phyloP scores from a whole-genome alignment of 1,140 invertebrate genomes.

The Oryzaephilus surinamensis region DNA sequence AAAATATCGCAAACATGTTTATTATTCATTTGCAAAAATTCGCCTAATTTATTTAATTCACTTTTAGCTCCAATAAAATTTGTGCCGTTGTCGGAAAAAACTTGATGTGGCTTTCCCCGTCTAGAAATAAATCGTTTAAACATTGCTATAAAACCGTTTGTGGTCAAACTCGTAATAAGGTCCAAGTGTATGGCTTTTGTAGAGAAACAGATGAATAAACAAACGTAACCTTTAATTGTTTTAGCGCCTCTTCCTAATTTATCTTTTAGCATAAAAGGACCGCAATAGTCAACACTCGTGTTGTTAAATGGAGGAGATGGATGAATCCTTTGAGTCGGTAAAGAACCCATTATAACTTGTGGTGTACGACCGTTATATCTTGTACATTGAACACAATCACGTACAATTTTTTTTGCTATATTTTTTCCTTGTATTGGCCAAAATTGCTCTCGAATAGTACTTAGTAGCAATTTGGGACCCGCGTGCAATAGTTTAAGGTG shows the following conservation, averaged over 20 bases:
- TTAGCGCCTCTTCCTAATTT: conserved; percentile 17
- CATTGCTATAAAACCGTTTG: conserved; percentile 21
- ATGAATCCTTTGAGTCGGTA: no score
- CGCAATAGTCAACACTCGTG: conserved; percentile 24
- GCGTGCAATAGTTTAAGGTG: conserved; percentile 22
- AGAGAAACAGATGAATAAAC: conserved; percentile 9
- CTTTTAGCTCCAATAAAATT: conserved; percentile 11
- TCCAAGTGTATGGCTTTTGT: conserved; percentile 29
- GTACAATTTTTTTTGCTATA: conserved; percentile 11
- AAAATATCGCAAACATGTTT: background rate
- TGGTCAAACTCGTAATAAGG: conserved; percentile 16
- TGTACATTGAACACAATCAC: conserved; percentile 17
- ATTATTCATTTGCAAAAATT: background rate
- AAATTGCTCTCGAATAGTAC: conserved; percentile 12
- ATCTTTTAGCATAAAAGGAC: conserved; percentile 21
- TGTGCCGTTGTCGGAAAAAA: conserved; percentile 14
- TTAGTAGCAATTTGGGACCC: conserved; percentile 19
- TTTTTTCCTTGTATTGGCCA: conserved; percentile 17
- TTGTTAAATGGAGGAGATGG: conserved; percentile 20
- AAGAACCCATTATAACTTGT: no score
- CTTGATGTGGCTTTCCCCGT: conserved; percentile 1
- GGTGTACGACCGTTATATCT: conserved; percentile 12
- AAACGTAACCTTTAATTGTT: conserved; percentile 15
- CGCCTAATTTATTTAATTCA: conserved; percentile 4
- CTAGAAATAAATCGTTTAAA: conserved; percentile 28